phyloP scores from a whole-genome alignment of 2,113 vertebrate species.

The Archilochus colubris region DNA sequence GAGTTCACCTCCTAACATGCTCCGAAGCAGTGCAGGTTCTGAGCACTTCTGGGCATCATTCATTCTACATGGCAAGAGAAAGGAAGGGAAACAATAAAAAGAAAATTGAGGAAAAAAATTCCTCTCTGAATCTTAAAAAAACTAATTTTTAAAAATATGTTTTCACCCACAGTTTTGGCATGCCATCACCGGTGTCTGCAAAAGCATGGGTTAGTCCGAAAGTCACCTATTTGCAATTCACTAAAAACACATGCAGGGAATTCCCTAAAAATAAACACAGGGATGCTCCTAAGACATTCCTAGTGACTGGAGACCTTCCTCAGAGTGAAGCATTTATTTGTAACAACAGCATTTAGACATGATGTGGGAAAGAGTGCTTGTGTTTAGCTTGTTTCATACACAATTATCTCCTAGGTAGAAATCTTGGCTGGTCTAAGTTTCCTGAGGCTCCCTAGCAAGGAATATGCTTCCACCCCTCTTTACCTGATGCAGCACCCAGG shows the following conservation, averaged over 20 bases:
- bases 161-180: constrained; percentile 2
- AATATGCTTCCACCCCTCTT: neutral
- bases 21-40: neutral
- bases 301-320: neutral
- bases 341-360: neutral
- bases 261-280: neutral
- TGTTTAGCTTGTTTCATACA: neutral
- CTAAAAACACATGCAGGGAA: constrained; percentile 19
- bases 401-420: neutral
- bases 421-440: neutral
- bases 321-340: neutral
- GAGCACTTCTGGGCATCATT: neutral
- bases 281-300: neutral
- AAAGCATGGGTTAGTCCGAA: neutral
- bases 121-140: neutral
- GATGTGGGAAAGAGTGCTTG: neutral
- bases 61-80: neutral
- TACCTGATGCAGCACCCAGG: neutral
- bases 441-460: neutral
- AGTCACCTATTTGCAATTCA: neutral
- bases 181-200: neutral
- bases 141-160: neutral
- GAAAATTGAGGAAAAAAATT: neutral
- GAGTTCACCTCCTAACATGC: neutral
- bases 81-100: neutral